A percentile compares a stretch with the other conserved stretches of the same genome.
These are phyloP conservation scores for Dynastes hyllus DNA, from an alignment of 2,888 invertebrate genomes.

Conservation along the genomic window DNA sequence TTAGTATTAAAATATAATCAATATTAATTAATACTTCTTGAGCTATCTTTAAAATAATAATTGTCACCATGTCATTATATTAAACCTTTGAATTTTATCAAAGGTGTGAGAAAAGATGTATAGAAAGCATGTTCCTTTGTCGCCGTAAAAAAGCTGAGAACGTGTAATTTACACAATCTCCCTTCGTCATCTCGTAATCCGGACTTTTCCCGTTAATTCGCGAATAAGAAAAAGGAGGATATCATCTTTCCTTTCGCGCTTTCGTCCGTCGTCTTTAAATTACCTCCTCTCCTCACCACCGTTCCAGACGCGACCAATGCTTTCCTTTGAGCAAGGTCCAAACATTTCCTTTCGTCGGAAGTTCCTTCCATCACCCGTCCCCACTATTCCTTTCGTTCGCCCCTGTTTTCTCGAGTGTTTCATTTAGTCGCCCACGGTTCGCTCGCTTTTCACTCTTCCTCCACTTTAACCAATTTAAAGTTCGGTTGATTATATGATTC, in stretches of 20 bases:
- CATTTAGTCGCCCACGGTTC: constrained; percentile 40
- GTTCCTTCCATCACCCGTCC: constrained; percentile 9
- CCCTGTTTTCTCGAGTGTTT: constrained; percentile 26
- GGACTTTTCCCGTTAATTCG: constrained; percentile 30
- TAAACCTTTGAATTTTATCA: neutral
- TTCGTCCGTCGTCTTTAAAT: constrained; percentile 11
- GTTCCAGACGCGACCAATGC: neutral
- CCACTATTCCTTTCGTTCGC: constrained; percentile 1
- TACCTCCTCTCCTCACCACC: neutral
- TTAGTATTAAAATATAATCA: too few species aligned
- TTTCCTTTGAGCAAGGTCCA: constrained; percentile 20
- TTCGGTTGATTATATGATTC: constrained; percentile 44
- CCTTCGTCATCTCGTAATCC: constrained; percentile 42
- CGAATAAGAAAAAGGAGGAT: constrained; percentile 32
- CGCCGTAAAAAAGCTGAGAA: neutral
- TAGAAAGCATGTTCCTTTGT: constrained; percentile 7
- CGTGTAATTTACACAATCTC: constrained; percentile 27
- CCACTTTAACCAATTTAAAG: constrained; percentile 46
- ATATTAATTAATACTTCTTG: too few species aligned
- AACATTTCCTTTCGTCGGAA: constrained; percentile 31
- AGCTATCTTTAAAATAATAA: too few species aligned
- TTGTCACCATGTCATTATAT: too few species aligned
- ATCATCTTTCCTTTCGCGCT: constrained; percentile 21
- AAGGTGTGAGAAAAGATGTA: neutral
- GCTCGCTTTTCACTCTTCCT: constrained; percentile 32